A percentile compares a stretch with the other conserved stretches of the same genome.
These are phyloP conservation scores for Arizona elegans DNA, from an alignment of 2,113 vertebrate species.

Conservation along the genomic window DNA sequence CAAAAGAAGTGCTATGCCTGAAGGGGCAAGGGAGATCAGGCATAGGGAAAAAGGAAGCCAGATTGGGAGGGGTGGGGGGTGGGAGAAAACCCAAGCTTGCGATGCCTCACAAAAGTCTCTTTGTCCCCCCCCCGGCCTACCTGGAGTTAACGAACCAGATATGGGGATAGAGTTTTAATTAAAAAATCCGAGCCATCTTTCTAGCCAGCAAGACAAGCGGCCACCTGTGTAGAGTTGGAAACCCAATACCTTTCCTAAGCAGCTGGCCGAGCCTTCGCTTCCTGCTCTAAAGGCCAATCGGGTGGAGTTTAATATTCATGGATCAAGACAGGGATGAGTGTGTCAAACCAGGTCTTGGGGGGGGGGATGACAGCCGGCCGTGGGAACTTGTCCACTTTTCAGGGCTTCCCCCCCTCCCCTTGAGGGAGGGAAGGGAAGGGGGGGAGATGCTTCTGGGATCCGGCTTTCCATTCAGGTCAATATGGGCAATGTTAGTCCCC, in stretches of 20 bases:
- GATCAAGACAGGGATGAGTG: background rate
- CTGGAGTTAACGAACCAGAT: constrained; percentile 39
- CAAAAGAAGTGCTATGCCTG: background rate
- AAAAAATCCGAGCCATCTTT: constrained; percentile 51
- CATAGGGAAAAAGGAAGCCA: constrained; percentile 39
- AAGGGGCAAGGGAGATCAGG: constrained; percentile 23
- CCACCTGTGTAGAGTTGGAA: constrained; percentile 45
- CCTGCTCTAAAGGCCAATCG: background rate
- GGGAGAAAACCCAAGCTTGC: background rate
- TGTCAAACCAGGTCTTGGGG: background rate
- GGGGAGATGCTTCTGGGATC: background rate
- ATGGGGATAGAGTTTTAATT: constrained; percentile 63
- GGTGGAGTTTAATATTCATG: background rate
- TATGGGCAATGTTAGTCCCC: background rate
- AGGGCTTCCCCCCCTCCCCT: background rate
- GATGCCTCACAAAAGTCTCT: constrained; percentile 56
- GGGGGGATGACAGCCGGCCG: background rate
- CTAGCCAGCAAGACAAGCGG: constrained; percentile 48
- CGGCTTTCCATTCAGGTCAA: background rate
- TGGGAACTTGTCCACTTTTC: background rate
- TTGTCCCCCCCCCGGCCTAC: constrained; percentile 49
- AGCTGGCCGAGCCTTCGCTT: constrained; percentile 2
- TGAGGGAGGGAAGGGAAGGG: fast-evolving
- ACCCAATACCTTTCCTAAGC: background rate
- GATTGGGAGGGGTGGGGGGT: constrained; percentile 30